phyloP scores from a whole-genome alignment of 2,888 invertebrate species.

The Trichogramma evanescens region DNA sequence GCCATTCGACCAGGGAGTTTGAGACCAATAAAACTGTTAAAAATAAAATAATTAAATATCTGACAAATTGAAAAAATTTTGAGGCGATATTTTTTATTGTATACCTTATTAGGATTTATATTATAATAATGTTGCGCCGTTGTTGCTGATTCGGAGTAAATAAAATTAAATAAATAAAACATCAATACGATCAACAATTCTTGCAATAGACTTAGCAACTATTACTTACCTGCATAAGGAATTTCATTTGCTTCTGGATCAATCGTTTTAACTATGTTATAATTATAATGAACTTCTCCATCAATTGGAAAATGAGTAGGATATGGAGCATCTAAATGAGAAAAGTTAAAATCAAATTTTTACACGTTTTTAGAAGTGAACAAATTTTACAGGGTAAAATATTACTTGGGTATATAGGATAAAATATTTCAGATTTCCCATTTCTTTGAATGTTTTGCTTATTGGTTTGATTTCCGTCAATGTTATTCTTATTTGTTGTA shows the following conservation, averaged over 20 bases:
- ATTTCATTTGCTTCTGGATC: constrained; percentile 54
- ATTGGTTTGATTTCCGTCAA: constrained; percentile 7
- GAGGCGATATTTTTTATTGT: not conserved
- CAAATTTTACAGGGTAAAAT: not conserved
- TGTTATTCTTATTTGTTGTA: constrained; percentile 8
- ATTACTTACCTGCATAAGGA: constrained; percentile 51
- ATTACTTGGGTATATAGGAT: constrained; percentile 18
- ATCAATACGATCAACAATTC: not conserved
- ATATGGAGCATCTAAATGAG: constrained; percentile 11
- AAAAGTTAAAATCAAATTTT: not conserved
- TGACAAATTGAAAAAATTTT: not conserved
- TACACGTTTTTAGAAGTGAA: not conserved
- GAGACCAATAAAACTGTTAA: constrained; percentile 17
- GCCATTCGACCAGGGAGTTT: constrained; percentile 19
- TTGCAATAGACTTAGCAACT: constrained; percentile 2
- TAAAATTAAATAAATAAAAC: constrained; percentile 9
- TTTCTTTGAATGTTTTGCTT: constrained; percentile 12
- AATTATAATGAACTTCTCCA: constrained; percentile 27
- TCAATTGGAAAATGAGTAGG: constrained; percentile 9
- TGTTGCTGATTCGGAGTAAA: constrained; percentile 52
- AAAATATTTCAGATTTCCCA: constrained; percentile 19
- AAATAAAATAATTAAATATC: constrained; percentile 1
- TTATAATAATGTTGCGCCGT: constrained; percentile 64
- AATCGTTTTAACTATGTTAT: constrained; percentile 39
- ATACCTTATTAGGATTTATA: constrained; percentile 57